Percentiles rank a stretch among this genome's conserved stretches.
These are phyloP conservation scores for Trichomycterus rosablanca DNA, from an alignment of 2,113 vertebrate species.

Conservation along the genomic window DNA sequence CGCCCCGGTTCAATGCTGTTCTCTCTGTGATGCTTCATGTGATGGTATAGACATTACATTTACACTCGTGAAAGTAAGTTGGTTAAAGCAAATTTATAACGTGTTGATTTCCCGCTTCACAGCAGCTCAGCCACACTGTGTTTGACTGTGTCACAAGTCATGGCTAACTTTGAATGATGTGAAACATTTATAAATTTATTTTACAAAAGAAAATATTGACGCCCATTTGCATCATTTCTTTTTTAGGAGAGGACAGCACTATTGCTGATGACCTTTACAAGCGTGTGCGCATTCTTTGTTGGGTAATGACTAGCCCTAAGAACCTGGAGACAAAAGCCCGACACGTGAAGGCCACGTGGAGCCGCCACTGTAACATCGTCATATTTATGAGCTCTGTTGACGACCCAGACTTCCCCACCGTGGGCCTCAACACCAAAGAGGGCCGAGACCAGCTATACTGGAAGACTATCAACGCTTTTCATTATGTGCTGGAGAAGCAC, in stretches of 20 bases:
- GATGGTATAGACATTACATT: no score
- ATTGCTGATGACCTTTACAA: conserved; percentile 62
- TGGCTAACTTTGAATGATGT: no score
- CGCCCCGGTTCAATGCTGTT: no score
- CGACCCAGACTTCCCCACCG: conserved; percentile 57
- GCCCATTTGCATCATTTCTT: background rate
- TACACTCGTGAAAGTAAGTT: no score
- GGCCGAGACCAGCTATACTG: conserved; percentile 72
- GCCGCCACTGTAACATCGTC: conserved; percentile 64
- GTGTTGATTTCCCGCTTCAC: no score
- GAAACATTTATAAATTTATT: no score
- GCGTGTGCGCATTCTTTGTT: conserved; percentile 71
- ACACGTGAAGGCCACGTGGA: conserved; percentile 67
- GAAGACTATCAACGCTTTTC: conserved; percentile 73
- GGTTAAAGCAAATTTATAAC: no score
- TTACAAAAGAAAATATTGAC: no score
- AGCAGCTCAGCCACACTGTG: no score
- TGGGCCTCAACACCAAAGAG: conserved; percentile 67
- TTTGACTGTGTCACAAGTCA: no score
- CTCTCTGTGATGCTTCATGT: no score
- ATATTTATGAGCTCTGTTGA: conserved; percentile 71
- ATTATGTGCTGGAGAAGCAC: conserved; percentile 68
- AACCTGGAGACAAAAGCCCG: conserved; percentile 65
- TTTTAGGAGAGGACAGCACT: conserved; percentile 61
- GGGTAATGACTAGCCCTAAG: conserved; percentile 68